Evolutionary conservation across 2,888 invertebrate species (phyloP), one percentile per base, ranked within the genome.

Genomic region (Leptopterna dolabrata): DNA sequence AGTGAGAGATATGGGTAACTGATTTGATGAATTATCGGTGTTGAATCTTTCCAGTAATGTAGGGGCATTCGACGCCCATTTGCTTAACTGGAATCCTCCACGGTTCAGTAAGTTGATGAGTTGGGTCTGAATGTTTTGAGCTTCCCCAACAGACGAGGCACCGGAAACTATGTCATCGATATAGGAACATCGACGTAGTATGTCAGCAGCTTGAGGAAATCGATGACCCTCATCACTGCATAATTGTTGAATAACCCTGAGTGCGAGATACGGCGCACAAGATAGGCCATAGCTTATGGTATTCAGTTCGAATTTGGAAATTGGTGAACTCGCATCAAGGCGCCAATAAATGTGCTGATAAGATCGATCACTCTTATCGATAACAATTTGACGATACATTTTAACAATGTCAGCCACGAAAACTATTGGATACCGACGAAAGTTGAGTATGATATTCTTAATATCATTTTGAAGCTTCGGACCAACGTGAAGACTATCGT

Each of bases 121-220:
- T 82, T 90, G 87, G 13, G 76, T 14, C 81, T 89, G 76, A 9
- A 90, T 16, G 29, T 84, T n/a, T 0, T 86, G 27, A 0, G 90
- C 90, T 30, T 90, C 88, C 16, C 88, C 80, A n/a, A 85, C 16
- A n/a, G 89, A 88, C 7, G 63, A 4, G 0, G 89, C 88, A 19
- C 90, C 89, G 0, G 89, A 80, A 14, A 90, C 82, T 0, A 89
- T 51, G 87, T 90, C 90, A 83, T 91, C 90, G 9, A 91, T 89
- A 30, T 90, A 90, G 3, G 13, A 6, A 29, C n/a, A n/a, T n/a
- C n/a, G n/a, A n/a, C n/a, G n/a, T 47, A 11, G 14, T 47, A 16
- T 47, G 14, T 11, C 11, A 47, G 47, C 11, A 16, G 11, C 14
- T 47, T 47, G n/a, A n/a, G n/a, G n/a, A n/a, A n/a, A n/a, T n/a